Evolutionary conservation across 2,888 invertebrate genomes (phyloP).

Genomic region (Octonoba sinensis): DNA sequence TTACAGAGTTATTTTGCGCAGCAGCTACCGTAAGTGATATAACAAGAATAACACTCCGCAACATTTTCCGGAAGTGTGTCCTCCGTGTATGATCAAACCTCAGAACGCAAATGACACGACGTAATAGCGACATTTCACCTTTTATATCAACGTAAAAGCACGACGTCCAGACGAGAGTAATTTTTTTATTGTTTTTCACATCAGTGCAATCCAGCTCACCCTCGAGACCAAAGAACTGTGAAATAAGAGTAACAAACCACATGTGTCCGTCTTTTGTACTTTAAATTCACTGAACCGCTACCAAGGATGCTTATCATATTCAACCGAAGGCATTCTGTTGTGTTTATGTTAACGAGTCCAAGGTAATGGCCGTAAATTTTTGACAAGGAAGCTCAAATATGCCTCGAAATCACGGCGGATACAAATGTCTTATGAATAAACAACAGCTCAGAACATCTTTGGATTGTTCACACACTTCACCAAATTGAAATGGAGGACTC

Average conservation of each 20-base stretch:
- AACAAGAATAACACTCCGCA: too few species aligned
- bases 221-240: constrained; percentile 58
- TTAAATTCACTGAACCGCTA: constrained; percentile 61
- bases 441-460: constrained; percentile 24
- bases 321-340: constrained; percentile 43
- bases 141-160: constrained; percentile 59
- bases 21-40: too few species aligned
- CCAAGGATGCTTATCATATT: constrained; percentile 41
- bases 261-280: constrained; percentile 57
- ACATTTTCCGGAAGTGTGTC: not conserved
- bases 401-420: constrained; percentile 12
- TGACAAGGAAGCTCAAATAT: constrained; percentile 42
- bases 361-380: constrained; percentile 55
- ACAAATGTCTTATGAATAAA: constrained; percentile 51
- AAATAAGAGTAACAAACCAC: constrained; percentile 57
- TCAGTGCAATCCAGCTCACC: constrained; percentile 39
- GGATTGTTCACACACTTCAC: constrained; percentile 5
- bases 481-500: too few species aligned
- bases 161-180: constrained; percentile 32
- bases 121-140: constrained; percentile 26
- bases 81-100: not conserved
- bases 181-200: constrained; percentile 21
- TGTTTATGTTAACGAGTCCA: constrained; percentile 57
- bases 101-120: constrained; percentile 23
- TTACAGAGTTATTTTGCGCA: too few species aligned